A percentile compares a stretch with the other conserved stretches of the same genome.
phyloP scores from a whole-genome alignment of 2,888 invertebrate genomes.

The Agelastica alni region DNA sequence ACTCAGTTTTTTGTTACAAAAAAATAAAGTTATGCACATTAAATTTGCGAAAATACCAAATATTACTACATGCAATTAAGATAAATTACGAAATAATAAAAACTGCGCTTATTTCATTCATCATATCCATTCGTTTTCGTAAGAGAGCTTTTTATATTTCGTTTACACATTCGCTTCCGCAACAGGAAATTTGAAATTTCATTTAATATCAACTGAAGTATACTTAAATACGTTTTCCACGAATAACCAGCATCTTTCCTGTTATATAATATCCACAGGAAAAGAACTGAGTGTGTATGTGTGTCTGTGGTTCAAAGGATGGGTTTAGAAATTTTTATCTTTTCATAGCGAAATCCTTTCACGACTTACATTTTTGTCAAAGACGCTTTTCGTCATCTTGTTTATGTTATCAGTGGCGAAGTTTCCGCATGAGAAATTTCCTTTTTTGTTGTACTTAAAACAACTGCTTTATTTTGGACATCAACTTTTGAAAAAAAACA shows the following conservation, averaged over 20 bases:
- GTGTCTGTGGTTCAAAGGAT: conserved; percentile 1
- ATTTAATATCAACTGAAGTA: conserved; percentile 13
- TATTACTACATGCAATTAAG: too few relatives aligned
- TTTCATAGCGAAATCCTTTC: conserved; percentile 11
- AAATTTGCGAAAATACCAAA: too few relatives aligned
- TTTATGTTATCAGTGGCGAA: conserved; percentile 4
- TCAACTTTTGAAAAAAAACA: too few relatives aligned
- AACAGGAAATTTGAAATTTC: conserved; percentile 11
- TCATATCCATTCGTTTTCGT: background rate
- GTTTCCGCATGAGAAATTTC: too few relatives aligned
- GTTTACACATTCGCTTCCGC: background rate
- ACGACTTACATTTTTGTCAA: conserved; percentile 11
- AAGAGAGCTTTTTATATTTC: background rate
- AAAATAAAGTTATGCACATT: too few relatives aligned
- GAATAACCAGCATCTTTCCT: background rate
- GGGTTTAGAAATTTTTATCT: conserved; percentile 6
- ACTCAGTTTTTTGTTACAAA: too few relatives aligned
- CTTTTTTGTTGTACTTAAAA: too few relatives aligned
- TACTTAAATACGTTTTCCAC: conserved; percentile 2
- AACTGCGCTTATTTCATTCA: too few relatives aligned
- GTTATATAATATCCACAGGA: conserved; percentile 4
- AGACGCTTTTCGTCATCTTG: conserved; percentile 6
- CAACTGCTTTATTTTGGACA: too few relatives aligned
- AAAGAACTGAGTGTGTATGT: too few relatives aligned
- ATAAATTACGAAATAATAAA: too few relatives aligned